Evolutionary conservation across 2,113 vertebrate species (phyloP), one percentile per base, ranked within the genome.

Genomic region (Gasterosteus aculeatus): DNA sequence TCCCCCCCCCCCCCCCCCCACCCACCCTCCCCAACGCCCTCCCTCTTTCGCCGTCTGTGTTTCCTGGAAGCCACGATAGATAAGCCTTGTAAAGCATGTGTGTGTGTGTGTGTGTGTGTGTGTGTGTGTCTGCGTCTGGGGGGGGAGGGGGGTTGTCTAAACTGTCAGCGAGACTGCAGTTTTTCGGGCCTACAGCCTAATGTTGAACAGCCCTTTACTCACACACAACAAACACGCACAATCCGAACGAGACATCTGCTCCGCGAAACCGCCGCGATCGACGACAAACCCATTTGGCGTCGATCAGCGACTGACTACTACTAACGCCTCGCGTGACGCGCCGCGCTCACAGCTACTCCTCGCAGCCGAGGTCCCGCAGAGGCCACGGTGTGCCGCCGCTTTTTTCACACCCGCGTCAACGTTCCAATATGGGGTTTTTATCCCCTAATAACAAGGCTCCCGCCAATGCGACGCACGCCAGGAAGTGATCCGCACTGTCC

Each of bases 91-190:
- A 75, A 59, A 87, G 84, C 41, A 19, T 61, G 66, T 88, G 81
- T 59, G 26, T 75, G 61, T 46, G 63, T 80, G 26, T 26, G 57
- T n/a, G 69, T 64, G 77, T 31, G 65, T 87, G 82, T 60, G 26
- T 72, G 60, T 53, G 63, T 80, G 35, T 46, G 60, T 15, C 69
- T 63, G 61, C 78, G 53, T 44, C 62, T 75, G 68, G 85, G 67
- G 67, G 59, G 53, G 64, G 44, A 85, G 57, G 64, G 44, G 83
- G 84, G 85, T 87, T 89, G 90, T 89, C 82, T 87, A 77, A 82
- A 81, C 90, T 91, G 89, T 93, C 93, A 90, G 86, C 89, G 78
- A 60, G 78, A 81, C 78, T 82, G 69, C 88, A 89, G 85, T 58
- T 72, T 87, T 91, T 92, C 89, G 89, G 83, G 88, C 90, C 87